Base-by-base conservation (phyloP, 2,113 vertebrate genomes). In the Apodemus speciosus region DNA sequence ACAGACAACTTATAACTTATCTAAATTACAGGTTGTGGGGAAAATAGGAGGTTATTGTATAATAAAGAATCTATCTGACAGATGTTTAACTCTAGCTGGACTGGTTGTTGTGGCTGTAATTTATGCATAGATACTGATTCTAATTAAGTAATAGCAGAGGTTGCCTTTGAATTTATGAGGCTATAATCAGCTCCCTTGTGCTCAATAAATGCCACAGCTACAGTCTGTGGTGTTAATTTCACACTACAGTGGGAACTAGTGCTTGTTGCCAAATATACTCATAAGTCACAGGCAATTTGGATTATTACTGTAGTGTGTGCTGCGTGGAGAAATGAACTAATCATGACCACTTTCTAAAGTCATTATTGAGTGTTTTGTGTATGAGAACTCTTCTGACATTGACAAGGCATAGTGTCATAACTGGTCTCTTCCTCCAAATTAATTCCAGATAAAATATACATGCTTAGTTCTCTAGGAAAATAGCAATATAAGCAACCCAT, bases 61-160 rank as follows among this genome's bases (percentile, higher is more conserved):
- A 91, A 94, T 96, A 90, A 97, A 94, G 86, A 95, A 66, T 85
- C 68, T 94, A 66, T 85, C 68, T 95, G 91, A 92, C 94, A 95
- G 96, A 96, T 94, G 62, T 96, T 97, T 97, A 97, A 96, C 49
- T 79, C 81, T 62, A 88, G 85, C 93, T 92, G 53, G 51, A 60
- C 96, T 95, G 96, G 93, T 95, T 97, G 97, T 94, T 96, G 88
- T 20, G 90, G 20, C 96, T 96, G 72, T 97, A 97, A 97, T 97
- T 97, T 98, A 98, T 95, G 76, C 93, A 96, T 89, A 97, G 92
- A 95, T 96, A 96, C 90, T 88, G 95, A 97, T 97, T 96, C 77
- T 98, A 97, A 98, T 98, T 98, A 98, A 98, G 96, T 98, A 98
- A 98, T 97, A 98, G 97, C 84, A 97, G 96, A 97, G 97, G 95